A percentile compares a stretch with the other conserved stretches of the same genome.
phyloP scores from a whole-genome alignment of 2,888 invertebrate species.

The Tholera decimalis region DNA sequence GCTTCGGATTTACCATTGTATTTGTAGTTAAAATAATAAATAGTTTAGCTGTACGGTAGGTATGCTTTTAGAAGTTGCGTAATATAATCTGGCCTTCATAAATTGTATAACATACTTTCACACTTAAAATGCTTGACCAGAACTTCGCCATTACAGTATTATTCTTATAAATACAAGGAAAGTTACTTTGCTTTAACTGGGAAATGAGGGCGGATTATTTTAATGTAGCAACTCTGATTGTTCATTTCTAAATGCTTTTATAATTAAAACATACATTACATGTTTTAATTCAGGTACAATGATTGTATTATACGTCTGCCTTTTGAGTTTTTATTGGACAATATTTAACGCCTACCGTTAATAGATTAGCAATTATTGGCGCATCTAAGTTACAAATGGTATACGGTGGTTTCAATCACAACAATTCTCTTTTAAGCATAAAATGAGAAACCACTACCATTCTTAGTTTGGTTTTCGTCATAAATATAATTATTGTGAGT shows the following conservation, averaged over 20 bases:
- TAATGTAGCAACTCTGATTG: constrained; percentile 6
- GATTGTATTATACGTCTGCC: not conserved
- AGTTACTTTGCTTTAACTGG: constrained; percentile 44
- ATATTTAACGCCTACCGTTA: not conserved
- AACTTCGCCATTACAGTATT: constrained; percentile 20
- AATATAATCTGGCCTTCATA: not conserved
- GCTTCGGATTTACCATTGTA: not conserved
- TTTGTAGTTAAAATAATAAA: not conserved
- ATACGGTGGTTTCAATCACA: too few relatives aligned
- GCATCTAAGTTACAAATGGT: too few relatives aligned
- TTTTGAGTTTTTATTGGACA: not conserved
- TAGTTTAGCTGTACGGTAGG: too few relatives aligned
- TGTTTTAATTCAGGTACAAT: not conserved
- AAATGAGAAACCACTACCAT: too few relatives aligned
- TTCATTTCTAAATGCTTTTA: constrained; percentile 3
- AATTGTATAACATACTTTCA: constrained; percentile 13
- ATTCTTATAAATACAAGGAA: constrained; percentile 35
- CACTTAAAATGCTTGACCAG: constrained; percentile 8
- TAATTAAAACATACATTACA: not conserved
- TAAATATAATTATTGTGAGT: too few relatives aligned
- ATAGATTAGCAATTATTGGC: not conserved
- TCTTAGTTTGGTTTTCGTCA: too few relatives aligned
- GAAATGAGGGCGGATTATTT: constrained; percentile 31
- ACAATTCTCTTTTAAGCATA: too few relatives aligned
- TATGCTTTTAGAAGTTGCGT: too few relatives aligned